Evolutionary conservation across 2,797 vertebrate species (phyloP), one percentile per base, ranked within the genome.

Genomic region (Trachurus trachurus): DNA sequence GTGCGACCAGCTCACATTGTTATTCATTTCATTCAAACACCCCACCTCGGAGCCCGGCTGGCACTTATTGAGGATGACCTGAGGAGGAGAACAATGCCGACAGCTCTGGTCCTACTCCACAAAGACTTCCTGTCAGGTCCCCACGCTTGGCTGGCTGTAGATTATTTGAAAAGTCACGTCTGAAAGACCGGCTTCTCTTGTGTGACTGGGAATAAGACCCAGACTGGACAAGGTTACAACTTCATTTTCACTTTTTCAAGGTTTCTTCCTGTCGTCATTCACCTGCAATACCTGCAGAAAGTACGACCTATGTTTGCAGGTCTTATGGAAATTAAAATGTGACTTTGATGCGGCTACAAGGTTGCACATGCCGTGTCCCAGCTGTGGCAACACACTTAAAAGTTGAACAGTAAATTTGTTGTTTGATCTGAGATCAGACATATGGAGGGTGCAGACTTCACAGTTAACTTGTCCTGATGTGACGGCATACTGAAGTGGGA

Each of bases 41-140:
- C 12, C 22, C 9, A 37, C 29, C 16, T 9, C 6, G 2, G 29
- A 61, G 40, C 6, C 37, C 42, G 37, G 17, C 67, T 44, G 21
- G 13, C 22, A 17, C 7, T 2, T 57, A n/a, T 34, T 72, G 53
- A 71, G 22, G 19, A 44, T 34, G 53, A 45, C 10, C 34, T 4
- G 37, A 45, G 70, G 31, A 26, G 34, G 42, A 66, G 21, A 62
- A 58, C 21, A 42, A 4, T 53, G 16, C 66, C 22, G 73, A 59
- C 34, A 45, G 58, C 49, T 54, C 53, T 47, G 19, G 65, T 68
- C 58, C 34, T 49, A 13, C 40, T 19, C 10, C 6, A 39, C 69
- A 54, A 53, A 75, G 52, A 39, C 39, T 63, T 68, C 56, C 19
- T 3, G 16, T 78, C 40, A 58, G 45, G 39, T 17, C 34, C 49